phyloP scores from a whole-genome alignment of 2,888 invertebrate species.

The Phania funesta region DNA sequence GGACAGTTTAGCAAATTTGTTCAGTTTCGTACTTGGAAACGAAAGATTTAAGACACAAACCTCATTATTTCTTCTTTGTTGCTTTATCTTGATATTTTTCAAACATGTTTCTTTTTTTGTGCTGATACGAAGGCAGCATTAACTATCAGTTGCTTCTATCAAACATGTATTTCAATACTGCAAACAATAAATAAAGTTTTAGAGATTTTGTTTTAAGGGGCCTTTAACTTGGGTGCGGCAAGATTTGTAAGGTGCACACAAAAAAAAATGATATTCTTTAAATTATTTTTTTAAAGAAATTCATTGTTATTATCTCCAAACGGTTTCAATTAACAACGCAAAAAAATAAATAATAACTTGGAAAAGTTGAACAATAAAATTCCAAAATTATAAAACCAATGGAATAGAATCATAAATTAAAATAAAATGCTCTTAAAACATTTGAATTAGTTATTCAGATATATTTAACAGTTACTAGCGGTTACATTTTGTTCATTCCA shows the following conservation, averaged over 20 bases:
- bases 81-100: slow-evolving; percentile 46
- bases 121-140: slow-evolving; percentile 53
- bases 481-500: no score
- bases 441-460: no score
- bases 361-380: no score
- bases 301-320: no score
- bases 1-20: background rate
- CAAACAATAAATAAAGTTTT: slow-evolving; percentile 38
- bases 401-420: no score
- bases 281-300: background rate
- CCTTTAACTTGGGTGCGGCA: slow-evolving; percentile 57
- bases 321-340: no score
- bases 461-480: no score
- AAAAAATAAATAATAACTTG: no score
- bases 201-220: slow-evolving; percentile 16
- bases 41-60: slow-evolving; percentile 74
- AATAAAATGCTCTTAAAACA: no score
- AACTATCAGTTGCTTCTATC: slow-evolving; percentile 44
- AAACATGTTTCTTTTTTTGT: slow-evolving; percentile 46
- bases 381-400: no score
- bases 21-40: slow-evolving; percentile 54
- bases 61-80: slow-evolving; percentile 38
- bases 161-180: slow-evolving; percentile 53
- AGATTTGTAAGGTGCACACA: background rate
- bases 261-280: background rate